Evolutionary conservation across 2,888 invertebrate species (phyloP), one percentile per base, ranked within the genome.

Genomic region (Dynastes grantii): DNA sequence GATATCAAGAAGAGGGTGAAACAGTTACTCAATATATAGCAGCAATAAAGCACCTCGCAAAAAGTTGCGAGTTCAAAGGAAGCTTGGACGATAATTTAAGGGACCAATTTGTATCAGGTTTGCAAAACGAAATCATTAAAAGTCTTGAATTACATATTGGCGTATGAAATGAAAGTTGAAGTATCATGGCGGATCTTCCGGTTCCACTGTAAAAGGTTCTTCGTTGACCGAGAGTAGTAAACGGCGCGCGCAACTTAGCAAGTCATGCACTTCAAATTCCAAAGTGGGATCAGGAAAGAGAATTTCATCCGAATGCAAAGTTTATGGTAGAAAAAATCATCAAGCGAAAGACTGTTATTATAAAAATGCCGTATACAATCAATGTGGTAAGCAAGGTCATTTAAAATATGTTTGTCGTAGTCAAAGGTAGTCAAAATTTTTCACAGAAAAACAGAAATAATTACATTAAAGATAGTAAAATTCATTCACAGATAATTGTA

Each of bases 381-480:
- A 27, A 16, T 77, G 77, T 49, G 71, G 49, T 51, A 27, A 63
- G 61, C 71, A 71, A 29, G 71, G 77, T 29, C 71, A 71, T 63
- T 53, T 53, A 22, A 71, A 29, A 53, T 71, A 71, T 71, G 29
- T 71, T 27, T 71, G 71, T 53, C 51, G 51, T 51, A 51, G 8
- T 51, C 22, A 51, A 6, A 51, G n/a, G n/a, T 51, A 51, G 9
- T 2, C 51, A 51, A 51, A 51, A 51, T 51, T 51, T 51, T 51
- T 51, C 0, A n/a, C n/a, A n/a, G n/a, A n/a, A n/a, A 71, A 53
- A 71, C 55, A 71, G 32, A 55, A n/a, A 4, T 9, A 22, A 22
- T 22, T 22, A 22, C 22, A 22, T 22, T 22, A 22, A 22, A 22
- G 22, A 22, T 22, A 22, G 22, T 22, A 22, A 22, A 22, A 22